Percentiles rank a stretch among this genome's conserved stretches.
phyloP scores from a whole-genome alignment of 2,888 invertebrate species.

The Agonopterix subpropinquella region DNA sequence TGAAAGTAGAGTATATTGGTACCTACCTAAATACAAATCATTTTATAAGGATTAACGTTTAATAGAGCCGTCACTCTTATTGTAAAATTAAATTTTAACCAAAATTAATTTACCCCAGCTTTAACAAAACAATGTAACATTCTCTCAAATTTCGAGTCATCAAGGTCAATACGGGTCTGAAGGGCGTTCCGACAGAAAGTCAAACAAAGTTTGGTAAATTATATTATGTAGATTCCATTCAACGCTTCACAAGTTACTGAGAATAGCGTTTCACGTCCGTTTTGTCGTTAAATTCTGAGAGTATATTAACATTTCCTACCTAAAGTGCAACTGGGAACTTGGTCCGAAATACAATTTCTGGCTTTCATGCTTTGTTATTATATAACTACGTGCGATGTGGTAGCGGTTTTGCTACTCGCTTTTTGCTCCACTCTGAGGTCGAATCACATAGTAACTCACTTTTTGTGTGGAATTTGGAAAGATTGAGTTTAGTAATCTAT shows the following conservation, averaged over 20 bases:
- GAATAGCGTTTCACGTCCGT: slow-evolving; percentile 6
- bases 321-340: slow-evolving; percentile 8
- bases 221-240: slow-evolving; percentile 11
- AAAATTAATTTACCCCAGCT: not conserved
- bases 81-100: not conserved
- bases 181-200: slow-evolving; percentile 5
- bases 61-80: not conserved
- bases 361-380: not conserved
- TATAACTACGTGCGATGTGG: not conserved
- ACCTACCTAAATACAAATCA: too few relatives aligned
- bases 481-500: too few relatives aligned
- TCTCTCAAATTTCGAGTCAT: not conserved
- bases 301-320: slow-evolving; percentile 10
- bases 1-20: too few relatives aligned
- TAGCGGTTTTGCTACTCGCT: not conserved
- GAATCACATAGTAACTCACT: not conserved
- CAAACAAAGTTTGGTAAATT: slow-evolving; percentile 10
- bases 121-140: not conserved
- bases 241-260: slow-evolving; percentile 7
- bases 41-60: not conserved
- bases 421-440: not conserved
- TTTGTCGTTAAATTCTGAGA: slow-evolving; percentile 4
- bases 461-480: too few relatives aligned
- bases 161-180: slow-evolving; percentile 2
- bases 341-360: slow-evolving; percentile 3